Percentiles rank a stretch among this genome's conserved stretches.
These are phyloP conservation scores for Melanotaenia maccullochi DNA, from an alignment of 2,797 vertebrate species.

Conservation along the genomic window DNA sequence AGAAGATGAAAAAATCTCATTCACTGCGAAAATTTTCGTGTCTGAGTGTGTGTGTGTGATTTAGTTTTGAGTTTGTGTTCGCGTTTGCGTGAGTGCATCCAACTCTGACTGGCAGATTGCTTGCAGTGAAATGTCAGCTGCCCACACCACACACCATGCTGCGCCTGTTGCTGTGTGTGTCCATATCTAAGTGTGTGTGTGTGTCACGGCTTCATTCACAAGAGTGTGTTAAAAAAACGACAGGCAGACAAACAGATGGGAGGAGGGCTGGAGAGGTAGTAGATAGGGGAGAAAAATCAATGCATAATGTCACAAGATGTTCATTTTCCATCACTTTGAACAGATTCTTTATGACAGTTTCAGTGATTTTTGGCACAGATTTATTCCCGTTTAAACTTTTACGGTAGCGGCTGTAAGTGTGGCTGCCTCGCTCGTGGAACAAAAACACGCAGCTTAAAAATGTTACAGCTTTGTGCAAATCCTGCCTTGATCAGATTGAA, in stretches of 20 bases:
- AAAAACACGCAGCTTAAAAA: constrained; percentile 8
- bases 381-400: constrained; percentile 4
- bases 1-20: constrained; percentile 36
- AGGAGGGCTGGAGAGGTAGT: constrained; percentile 26
- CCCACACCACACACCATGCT: constrained; percentile 42
- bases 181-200: not conserved
- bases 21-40: constrained; percentile 31
- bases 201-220: constrained; percentile 49
- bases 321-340: constrained; percentile 14
- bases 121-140: constrained; percentile 62
- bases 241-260: constrained; percentile 48
- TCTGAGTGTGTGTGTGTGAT: constrained; percentile 5
- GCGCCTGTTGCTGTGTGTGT: constrained; percentile 24
- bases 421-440: too few relatives aligned
- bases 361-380: not conserved
- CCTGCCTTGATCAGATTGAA: constrained; percentile 37
- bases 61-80: constrained; percentile 11
- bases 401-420: not conserved
- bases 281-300: constrained; percentile 29
- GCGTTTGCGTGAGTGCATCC: constrained; percentile 4
- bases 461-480: constrained; percentile 24
- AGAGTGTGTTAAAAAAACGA: constrained; percentile 36
- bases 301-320: constrained; percentile 44
- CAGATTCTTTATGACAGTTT: not conserved
- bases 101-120: constrained; percentile 51